phyloP scores from a whole-genome alignment of 2,888 invertebrate species.

The Thysanoteuthis rhombus region DNA sequence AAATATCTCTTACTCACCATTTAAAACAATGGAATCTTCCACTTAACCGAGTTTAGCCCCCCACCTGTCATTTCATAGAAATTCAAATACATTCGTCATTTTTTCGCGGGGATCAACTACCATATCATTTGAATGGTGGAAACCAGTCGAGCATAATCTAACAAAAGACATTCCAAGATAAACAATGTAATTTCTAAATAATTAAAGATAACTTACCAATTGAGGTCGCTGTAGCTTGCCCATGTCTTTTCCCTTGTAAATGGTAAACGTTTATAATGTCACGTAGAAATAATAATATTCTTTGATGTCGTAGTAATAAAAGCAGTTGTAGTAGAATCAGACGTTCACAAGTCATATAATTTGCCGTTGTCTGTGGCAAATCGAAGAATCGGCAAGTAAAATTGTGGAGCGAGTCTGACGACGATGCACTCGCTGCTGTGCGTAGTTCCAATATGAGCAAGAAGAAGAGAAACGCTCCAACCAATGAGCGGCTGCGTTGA shows the following conservation, averaged over 20 bases:
- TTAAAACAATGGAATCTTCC: no score
- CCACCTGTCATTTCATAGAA: no score
- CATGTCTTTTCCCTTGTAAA: constrained; percentile 12
- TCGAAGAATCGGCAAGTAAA: not conserved
- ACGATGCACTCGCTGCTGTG: not conserved
- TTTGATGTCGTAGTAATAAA: not conserved
- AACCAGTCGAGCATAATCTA: no score
- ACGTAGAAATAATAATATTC: not conserved
- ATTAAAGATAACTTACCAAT: no score
- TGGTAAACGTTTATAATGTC: not conserved
- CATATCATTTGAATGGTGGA: no score
- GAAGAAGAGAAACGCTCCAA: not conserved
- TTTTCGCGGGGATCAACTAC: no score
- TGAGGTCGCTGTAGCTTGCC: not conserved
- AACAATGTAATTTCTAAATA: no score
- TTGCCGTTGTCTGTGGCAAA: not conserved
- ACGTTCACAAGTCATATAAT: not conserved
- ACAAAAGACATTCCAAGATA: no score
- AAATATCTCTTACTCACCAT: no score
- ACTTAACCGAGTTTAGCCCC: no score
- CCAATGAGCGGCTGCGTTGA: not conserved
- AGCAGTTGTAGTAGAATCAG: not conserved
- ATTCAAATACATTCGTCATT: no score
- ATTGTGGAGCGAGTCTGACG: not conserved
- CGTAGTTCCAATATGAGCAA: constrained; percentile 12